These are phyloP conservation scores for Neosilurus mollespiculum DNA, from an alignment of 2,797 vertebrate genomes.

Conservation along the genomic window DNA sequence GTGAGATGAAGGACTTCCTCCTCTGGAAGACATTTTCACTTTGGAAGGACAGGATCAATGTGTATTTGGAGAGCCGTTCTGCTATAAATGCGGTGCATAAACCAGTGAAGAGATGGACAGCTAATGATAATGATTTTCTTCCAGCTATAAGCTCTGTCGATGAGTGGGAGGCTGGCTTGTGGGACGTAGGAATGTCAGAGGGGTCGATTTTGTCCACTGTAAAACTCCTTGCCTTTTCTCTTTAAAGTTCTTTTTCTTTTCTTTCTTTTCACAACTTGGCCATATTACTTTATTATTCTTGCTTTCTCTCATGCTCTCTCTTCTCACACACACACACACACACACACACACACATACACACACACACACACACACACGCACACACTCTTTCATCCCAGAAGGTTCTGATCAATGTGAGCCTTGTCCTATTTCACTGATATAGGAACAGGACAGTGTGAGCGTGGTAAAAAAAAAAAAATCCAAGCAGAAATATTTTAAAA, in stretches of 20 bases:
- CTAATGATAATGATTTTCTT: conserved; percentile 57
- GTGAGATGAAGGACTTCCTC: conserved; percentile 71
- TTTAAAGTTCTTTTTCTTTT: not conserved
- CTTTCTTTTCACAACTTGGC: not conserved
- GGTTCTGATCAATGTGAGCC: conserved; percentile 6
- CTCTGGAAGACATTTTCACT: conserved; percentile 71
- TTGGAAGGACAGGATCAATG: conserved; percentile 67
- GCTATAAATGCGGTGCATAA: conserved; percentile 70
- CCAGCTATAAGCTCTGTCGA: conserved; percentile 48
- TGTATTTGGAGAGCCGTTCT: conserved; percentile 63
- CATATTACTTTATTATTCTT: not conserved
- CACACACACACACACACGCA: not conserved
- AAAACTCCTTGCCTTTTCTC: conserved; percentile 12
- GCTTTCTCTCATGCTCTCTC: not conserved
- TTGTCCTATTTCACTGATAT: conserved; percentile 23
- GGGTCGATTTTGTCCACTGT: conserved; percentile 1
- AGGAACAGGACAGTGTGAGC: conserved; percentile 23
- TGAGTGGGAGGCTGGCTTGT: conserved; percentile 36
- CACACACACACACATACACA: not conserved
- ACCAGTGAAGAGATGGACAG: conserved; percentile 59
- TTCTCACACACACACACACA: not conserved
- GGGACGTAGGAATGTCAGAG: conserved; percentile 19
- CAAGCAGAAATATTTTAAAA: conserved; percentile 26
- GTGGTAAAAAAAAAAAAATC: not conserved
- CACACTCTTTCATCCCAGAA: conserved; percentile 13